Base-by-base conservation (phyloP, 1,140 invertebrate genomes). In the Aphaenogaster ashmeadi region DNA sequence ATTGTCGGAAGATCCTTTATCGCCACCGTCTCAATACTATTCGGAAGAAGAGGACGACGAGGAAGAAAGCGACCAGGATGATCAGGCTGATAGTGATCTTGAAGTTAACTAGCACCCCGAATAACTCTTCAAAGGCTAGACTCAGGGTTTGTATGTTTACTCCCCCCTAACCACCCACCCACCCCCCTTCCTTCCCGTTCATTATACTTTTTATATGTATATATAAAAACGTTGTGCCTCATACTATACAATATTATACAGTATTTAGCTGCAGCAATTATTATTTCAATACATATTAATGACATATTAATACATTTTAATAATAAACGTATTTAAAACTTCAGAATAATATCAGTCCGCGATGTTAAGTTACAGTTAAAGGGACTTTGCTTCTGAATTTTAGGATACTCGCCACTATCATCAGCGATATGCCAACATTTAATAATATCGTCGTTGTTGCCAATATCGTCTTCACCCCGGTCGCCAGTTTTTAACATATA, bases 41-140 rank as follows among this genome's bases (percentile, higher is more conserved):
- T 95, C 95, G 0, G 95, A 95, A 78, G 95, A 95, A 56, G 95
- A 96, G 15, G 95, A 96, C 18, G 95, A 95, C 7, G 94, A 95
- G 9, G 95, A 95, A 44, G 94, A 95, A 41, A 95, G 94, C 50
- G 95, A 95, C 41, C 95, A 95, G 84, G 94, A 95, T 77, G 95
- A 96, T 83, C 94, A 94, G 83, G 94, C 89, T 84, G 95, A 95
- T 79, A 96, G 95, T 93, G 95, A 96, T 90, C 93, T 95, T 86
- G 95, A 96, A 88, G 93, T 95, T 92, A 96, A 96, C 94, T 96
- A 95, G 94, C 95, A 94, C 88, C 74, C 91, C 92, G 91, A 92
- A 92, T 89, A 87, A 93, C 62, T 62, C 80, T 90, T 87, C 88
- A 83, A 88, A 89, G 89, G 93, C 90, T 94, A 92, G 91, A 94